Evolutionary conservation across 2,113 vertebrate genomes (phyloP).

Genomic region (Datnioides undecimradiatus): DNA sequence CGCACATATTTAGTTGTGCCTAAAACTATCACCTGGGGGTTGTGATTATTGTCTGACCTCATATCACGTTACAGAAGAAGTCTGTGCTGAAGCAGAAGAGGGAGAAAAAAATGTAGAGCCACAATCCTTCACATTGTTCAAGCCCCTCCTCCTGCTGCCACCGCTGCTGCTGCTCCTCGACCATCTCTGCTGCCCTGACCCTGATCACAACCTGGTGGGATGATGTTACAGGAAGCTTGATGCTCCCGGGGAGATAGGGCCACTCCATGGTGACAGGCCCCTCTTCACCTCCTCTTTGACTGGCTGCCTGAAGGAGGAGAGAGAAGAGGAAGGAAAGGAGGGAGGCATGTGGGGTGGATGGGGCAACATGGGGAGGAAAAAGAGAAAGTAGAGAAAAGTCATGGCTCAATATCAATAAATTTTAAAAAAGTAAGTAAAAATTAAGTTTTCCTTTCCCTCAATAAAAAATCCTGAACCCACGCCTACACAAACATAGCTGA

Average conservation of each 20-base stretch:
- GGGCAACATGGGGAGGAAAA: background rate
- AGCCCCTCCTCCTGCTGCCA: conserved; percentile 26
- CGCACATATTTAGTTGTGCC: conserved; percentile 10
- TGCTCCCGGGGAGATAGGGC: conserved; percentile 70
- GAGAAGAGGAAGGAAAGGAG: background rate
- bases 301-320: conserved; percentile 84
- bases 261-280: conserved; percentile 73
- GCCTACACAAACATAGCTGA: background rate
- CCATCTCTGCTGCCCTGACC: conserved; percentile 69
- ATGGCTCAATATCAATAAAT: conserved; percentile 1
- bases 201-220: conserved; percentile 72
- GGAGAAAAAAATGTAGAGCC: conserved; percentile 8
- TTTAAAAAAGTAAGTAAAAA: background rate
- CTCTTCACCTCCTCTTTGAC: conserved; percentile 89
- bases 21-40: conserved; percentile 38
- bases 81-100: conserved; percentile 36
- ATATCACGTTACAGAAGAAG: conserved; percentile 74
- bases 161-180: conserved; percentile 43
- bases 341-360: conserved; percentile 1
- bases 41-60: conserved; percentile 70
- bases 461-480: background rate
- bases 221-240: conserved; percentile 88
- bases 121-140: conserved; percentile 84
- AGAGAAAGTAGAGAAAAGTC: background rate
- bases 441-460: background rate